Conservation (phyloP, 2,113 vertebrate species). For the Eretmochelys imbricata region DNA sequence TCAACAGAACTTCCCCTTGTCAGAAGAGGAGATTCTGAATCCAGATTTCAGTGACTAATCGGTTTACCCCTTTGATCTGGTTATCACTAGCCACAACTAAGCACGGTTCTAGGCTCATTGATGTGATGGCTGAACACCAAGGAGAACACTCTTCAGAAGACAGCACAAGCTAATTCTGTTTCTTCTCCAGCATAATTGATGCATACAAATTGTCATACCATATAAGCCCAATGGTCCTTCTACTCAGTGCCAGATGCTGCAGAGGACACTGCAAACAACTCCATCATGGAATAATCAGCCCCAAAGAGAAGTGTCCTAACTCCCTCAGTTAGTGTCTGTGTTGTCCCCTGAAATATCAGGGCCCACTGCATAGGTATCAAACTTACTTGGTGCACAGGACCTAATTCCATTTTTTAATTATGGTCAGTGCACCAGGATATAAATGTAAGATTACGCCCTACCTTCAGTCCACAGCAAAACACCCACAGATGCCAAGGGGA, state of each 20-base stretch:
- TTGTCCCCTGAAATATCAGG: rapidly evolving
- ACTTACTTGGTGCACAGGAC: background rate
- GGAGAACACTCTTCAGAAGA: background rate
- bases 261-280: background rate
- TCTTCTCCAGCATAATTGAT: background rate
- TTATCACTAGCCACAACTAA: conserved; percentile 22
- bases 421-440: background rate
- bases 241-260: background rate
- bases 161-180: conserved; percentile 3
- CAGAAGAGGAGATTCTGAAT: conserved; percentile 5
- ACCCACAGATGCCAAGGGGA: background rate
- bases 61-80: background rate
- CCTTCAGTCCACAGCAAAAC: background rate
- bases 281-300: background rate
- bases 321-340: background rate
- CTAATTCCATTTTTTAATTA: background rate
- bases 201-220: background rate
- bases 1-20: background rate
- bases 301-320: background rate
- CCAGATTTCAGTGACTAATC: background rate
- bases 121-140: background rate
- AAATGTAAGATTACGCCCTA: background rate
- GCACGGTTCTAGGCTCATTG: background rate
- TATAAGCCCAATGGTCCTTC: background rate
- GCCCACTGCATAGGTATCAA: background rate